Conservation (phyloP, 2,888 invertebrate species). For the Pseudanteris insignis region DNA sequence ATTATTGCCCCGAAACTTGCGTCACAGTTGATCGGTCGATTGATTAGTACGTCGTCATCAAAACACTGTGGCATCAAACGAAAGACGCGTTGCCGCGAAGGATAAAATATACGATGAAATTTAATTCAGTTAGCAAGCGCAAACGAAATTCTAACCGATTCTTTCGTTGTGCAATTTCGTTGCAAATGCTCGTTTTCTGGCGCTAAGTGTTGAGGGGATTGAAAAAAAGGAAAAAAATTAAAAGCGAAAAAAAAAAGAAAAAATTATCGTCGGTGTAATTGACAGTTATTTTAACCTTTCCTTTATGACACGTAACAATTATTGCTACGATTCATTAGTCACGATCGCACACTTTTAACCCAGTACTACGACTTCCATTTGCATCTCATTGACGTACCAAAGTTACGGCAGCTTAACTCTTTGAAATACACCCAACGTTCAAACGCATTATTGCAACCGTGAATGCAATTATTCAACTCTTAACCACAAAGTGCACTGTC, state of each 20-base stretch:
- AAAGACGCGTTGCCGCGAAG: background rate
- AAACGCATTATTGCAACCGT: conserved; percentile 42
- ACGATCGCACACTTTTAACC: conserved; percentile 40
- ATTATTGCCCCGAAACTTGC: conserved; percentile 8
- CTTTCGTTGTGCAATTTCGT: conserved; percentile 10
- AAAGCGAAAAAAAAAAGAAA: too few species aligned
- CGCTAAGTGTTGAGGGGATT: too few species aligned
- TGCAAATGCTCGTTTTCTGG: conserved; percentile 12
- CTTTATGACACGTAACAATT: conserved; percentile 39
- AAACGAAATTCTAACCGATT: conserved; percentile 7
- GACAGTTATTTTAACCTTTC: conserved; percentile 24
- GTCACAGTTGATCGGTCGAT: too few species aligned
- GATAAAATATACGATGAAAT: conserved; percentile 5
- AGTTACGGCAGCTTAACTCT: conserved; percentile 42
- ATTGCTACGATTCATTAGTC: conserved; percentile 41
- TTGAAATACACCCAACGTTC: conserved; percentile 40
- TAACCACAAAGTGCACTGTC: conserved; percentile 41
- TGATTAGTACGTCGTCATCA: too few species aligned
- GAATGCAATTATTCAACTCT: conserved; percentile 42
- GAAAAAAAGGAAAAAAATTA: too few species aligned
- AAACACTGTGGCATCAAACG: too few species aligned
- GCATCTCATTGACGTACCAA: conserved; percentile 41
- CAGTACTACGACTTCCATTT: conserved; percentile 39
- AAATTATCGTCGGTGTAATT: too few species aligned
- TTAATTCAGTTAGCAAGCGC: background rate